phyloP scores from a whole-genome alignment of 2,113 vertebrate species.

The Chamaea fasciata region DNA sequence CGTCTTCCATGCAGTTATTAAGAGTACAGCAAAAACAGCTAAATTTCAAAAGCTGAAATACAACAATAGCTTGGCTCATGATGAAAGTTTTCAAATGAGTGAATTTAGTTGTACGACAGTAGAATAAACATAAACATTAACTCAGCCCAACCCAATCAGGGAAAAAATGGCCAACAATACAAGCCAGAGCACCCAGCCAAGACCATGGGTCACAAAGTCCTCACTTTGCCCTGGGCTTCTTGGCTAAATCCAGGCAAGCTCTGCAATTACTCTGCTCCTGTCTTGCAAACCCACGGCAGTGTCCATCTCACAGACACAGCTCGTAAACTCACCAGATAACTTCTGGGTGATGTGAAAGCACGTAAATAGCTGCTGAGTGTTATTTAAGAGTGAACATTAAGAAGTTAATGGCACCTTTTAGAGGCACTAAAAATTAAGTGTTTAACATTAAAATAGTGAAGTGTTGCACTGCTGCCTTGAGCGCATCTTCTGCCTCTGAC shows the following conservation, averaged over 20 bases:
- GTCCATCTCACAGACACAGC: neutral
- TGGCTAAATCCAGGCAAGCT: neutral
- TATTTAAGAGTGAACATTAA: neutral
- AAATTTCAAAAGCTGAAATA: constrained; percentile 21
- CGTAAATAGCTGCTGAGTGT: neutral
- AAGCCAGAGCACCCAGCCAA: neutral
- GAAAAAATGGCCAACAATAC: neutral
- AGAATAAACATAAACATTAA: constrained; percentile 43
- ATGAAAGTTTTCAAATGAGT: constrained; percentile 24
- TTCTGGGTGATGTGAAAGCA: neutral
- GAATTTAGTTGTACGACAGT: neutral
- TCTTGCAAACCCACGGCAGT: fast-evolving
- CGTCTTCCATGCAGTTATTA: neutral
- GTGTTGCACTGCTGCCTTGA: neutral
- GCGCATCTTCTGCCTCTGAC: neutral
- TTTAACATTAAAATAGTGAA: neutral
- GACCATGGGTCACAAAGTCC: neutral
- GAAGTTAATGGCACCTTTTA: neutral
- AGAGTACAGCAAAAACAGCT: neutral
- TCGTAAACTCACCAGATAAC: neutral
- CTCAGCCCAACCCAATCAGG: neutral
- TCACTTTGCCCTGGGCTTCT: neutral
- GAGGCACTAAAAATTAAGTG: neutral
- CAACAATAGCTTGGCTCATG: constrained; percentile 2
- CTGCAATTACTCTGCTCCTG: neutral